These are phyloP conservation scores for Keiferia lycopersicella DNA, from an alignment of 2,888 invertebrate species.

Conservation along the genomic window DNA sequence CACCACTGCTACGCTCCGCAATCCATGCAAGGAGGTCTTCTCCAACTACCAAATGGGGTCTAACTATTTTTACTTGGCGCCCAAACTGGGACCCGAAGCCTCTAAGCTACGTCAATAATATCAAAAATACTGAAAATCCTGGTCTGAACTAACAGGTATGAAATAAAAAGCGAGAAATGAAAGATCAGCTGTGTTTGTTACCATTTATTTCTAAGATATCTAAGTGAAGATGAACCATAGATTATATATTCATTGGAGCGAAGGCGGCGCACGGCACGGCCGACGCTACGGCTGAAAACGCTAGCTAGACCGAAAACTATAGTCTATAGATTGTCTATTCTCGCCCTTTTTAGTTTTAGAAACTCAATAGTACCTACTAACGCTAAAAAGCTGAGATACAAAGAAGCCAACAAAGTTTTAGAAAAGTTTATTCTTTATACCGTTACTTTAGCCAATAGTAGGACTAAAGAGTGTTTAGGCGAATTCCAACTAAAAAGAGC, in stretches of 20 bases:
- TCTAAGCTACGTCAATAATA: conserved; percentile 54
- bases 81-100: conserved; percentile 64
- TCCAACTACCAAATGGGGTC: conserved; percentile 40
- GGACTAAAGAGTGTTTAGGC: conserved; percentile 32
- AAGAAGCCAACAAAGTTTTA: not conserved
- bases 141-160: conserved; percentile 57
- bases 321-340: conserved; percentile 40
- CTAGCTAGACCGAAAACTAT: conserved; percentile 47
- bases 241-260: conserved; percentile 59
- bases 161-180: conserved; percentile 74
- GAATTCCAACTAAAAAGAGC: conserved; percentile 46
- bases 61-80: conserved; percentile 56
- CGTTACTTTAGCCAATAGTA: not conserved
- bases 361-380: not conserved
- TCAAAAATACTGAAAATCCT: conserved; percentile 41
- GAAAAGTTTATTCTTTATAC: not conserved
- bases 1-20: conserved; percentile 62
- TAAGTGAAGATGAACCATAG: conserved; percentile 79
- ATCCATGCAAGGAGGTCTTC: conserved; percentile 61
- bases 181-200: conserved; percentile 78
- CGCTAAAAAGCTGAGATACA: not conserved
- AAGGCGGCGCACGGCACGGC: conserved; percentile 76
- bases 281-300: conserved; percentile 62
- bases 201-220: conserved; percentile 76
- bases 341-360: conserved; percentile 42